Evolutionary conservation across 2,888 invertebrate genomes (phyloP), one percentile per base, ranked within the genome.

Genomic region (Sphaerophoria taeniata): DNA sequence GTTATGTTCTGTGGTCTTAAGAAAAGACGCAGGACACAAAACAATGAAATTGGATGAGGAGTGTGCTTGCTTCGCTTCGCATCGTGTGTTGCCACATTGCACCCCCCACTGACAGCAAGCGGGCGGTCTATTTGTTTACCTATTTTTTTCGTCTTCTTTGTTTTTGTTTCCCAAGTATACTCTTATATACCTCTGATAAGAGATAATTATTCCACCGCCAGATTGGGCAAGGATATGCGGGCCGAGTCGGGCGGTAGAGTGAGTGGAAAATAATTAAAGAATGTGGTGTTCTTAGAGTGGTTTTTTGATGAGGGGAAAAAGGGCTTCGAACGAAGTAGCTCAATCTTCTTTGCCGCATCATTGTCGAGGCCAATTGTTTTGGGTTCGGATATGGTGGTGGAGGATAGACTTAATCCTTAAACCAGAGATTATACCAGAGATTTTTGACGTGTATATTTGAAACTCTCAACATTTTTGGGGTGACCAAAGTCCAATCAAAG

Each of bases 131-230:
- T 56, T 55, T 77, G 67, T 73, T 74, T 74, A 45, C 65, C 65
- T 53, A 9, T 43, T 56, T 70, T 45, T 70, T 43, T 11, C 12
- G 6, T 43, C 12, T 43, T 43, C 3, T 3, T 43, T 43, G 9
- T 43, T 3, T 9, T 45, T 16, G 45, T 45, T 36, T 45, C 2
- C 11, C 39, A 16, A 39, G 51, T 74, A 36, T 71, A 16, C 58
- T 7, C 36, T 31, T n/a, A 24, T 5, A 1, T 39, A 39, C 5
- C 39, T 39, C 56, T 72, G 80, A 80, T 84, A 80, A 80, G 71
- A 80, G 71, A 76, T 80, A 84, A 84, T 84, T 84, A 84, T 84
- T 84, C 80, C 60, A 72, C 71, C 75, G 69, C 60, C 80, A 84
- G 75, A 72, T 53, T 80, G 69, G 33, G 16, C 2, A 53, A 7